Base-by-base conservation (phyloP, 92 coral and sea anemone species). In the Hydrozoanthus gracilis region DNA sequence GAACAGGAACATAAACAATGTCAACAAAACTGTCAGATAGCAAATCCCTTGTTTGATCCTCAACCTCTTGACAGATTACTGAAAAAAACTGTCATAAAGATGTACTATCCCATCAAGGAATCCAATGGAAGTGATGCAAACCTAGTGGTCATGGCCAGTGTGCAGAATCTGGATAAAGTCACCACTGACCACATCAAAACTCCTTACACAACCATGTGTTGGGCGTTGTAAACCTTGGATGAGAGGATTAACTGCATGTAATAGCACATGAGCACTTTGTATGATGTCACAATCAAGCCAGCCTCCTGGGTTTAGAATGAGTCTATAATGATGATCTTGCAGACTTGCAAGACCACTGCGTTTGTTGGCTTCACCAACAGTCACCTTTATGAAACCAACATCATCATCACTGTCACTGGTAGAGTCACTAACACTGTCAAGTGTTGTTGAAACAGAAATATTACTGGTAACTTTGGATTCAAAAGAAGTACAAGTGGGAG, bases 221-320 rank as follows among this genome's bases (percentile, higher is more conserved):
- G 90, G 87, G 12, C 90, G 77, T 76, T 91, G 94, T 15, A 91
- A 78, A 44, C 94, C 90, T 49, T 84, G 88, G 4, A 91, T 86
- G 10, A 88, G 75, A 82, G 94, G 94, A 68, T 92, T 92, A 4
- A 51, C 44, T 54, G 89, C 68, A 15, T 88, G 88, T 12, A 92
- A 52, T 10, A 80, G 82, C 72, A 76, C 83, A 56, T 92, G 88
- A 39, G 87, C 86, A 61, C 73, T 67, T 39, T 88, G 92, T 27
- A 91, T 79, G 13, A 85, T 88, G 20, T 47, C 73, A 82, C 91
- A 84, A 51, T 88, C 91, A 44, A 91, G 89, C 94, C 94, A 91
- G 11, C 94, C 92, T 71, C 45, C 79, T 58, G 91, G 86, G 54
- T 76, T 71, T 64, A 14, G 49, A 68, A 91, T 88, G 12, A 65